These are phyloP conservation scores for Brachionichthys hirsutus DNA, from an alignment of 2,113 vertebrate genomes.

Conservation along the genomic window DNA sequence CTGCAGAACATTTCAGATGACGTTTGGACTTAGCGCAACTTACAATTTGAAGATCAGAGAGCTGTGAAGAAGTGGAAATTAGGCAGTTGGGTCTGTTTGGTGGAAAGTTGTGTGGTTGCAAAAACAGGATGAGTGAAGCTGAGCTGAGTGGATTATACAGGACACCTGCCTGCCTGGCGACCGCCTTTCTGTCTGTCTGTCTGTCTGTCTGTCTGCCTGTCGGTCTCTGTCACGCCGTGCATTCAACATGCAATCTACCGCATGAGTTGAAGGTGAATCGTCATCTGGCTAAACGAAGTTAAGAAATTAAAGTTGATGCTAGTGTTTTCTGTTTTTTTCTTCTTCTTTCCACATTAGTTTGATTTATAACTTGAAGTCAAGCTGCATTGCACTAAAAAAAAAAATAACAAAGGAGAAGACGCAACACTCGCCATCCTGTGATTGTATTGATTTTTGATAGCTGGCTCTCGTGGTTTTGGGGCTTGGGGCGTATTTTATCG, in stretches of 20 bases:
- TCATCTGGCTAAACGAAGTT: conserved; percentile 55
- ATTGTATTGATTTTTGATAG: conserved; percentile 80
- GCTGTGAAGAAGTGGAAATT: conserved; percentile 72
- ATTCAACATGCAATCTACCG: no score
- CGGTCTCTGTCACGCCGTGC: conserved; percentile 2
- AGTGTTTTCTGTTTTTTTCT: not conserved
- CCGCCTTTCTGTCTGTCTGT: conserved; percentile 10
- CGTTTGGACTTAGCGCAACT: conserved; percentile 59
- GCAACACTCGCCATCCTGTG: conserved; percentile 65
- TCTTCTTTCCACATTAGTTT: conserved; percentile 68
- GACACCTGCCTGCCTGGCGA: conserved; percentile 53
- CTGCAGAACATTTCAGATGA: conserved; percentile 71
- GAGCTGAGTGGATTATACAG: conserved; percentile 42
- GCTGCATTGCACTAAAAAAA: conserved; percentile 63
- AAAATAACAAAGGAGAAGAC: conserved; percentile 71
- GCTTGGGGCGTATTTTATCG: conserved; percentile 76
- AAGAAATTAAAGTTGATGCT: conserved; percentile 54
- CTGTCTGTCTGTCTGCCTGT: conserved; percentile 3
- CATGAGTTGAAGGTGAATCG: conserved; percentile 16
- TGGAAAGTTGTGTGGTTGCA: conserved; percentile 65
- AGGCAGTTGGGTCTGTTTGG: conserved; percentile 69
- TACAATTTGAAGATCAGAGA: conserved; percentile 64
- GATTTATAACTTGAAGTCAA: conserved; percentile 74
- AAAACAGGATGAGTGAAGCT: conserved; percentile 62
- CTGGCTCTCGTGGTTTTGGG: conserved; percentile 66